These are phyloP conservation scores for Cheiracanthium punctorium DNA, from an alignment of 2,888 invertebrate species.

Conservation along the genomic window DNA sequence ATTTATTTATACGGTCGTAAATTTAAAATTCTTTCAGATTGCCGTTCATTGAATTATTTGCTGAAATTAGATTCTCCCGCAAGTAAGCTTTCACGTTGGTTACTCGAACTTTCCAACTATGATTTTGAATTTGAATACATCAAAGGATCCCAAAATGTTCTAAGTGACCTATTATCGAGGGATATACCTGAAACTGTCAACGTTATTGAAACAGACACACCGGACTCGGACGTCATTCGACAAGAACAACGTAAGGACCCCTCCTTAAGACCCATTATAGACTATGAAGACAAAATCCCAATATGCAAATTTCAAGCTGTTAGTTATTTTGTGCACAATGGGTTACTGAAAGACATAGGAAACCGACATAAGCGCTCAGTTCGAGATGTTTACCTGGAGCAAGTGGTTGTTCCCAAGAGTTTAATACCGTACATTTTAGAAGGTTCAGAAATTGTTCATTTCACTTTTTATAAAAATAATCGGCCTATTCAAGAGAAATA, in stretches of 20 bases:
- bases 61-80: conserved; percentile 5
- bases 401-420: conserved; percentile 1
- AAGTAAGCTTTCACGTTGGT: background rate
- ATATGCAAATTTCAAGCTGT: background rate
- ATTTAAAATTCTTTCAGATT: conserved; percentile 11
- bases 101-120: conserved; percentile 11
- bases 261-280: background rate
- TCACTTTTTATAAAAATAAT: background rate
- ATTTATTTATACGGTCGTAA: background rate
- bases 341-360: background rate
- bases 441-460: background rate
- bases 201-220: background rate
- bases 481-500: background rate
- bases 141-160: background rate
- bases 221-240: background rate
- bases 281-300: background rate
- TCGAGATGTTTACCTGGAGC: background rate
- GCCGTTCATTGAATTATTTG: conserved; percentile 3
- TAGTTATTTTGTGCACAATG: background rate
- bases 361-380: background rate
- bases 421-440: conserved; percentile 12
- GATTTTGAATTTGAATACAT: conserved; percentile 3
- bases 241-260: background rate
- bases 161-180: background rate
- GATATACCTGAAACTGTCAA: background rate